These are phyloP conservation scores for Chrysolina oricalcia DNA, from an alignment of 2,888 invertebrate species.

Conservation along the genomic window DNA sequence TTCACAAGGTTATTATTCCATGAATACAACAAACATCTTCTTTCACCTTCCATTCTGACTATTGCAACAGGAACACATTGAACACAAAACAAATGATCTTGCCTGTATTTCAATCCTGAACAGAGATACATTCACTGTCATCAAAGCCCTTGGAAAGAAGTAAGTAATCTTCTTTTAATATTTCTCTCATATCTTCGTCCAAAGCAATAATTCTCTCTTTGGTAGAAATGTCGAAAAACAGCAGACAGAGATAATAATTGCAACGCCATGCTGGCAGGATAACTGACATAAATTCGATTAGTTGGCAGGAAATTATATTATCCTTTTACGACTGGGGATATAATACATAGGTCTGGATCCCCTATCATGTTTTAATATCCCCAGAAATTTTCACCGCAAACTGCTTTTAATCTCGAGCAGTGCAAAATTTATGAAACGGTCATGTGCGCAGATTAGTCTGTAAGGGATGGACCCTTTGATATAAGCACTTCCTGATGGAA, in stretches of 20 bases:
- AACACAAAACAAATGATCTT: not conserved
- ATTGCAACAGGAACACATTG: not conserved
- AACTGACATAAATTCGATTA: conserved; percentile 23
- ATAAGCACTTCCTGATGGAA: conserved; percentile 22
- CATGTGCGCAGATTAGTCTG: conserved; percentile 4
- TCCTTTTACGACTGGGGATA: conserved; percentile 17
- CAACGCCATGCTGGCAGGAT: conserved; percentile 13
- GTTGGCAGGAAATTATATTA: conserved; percentile 22
- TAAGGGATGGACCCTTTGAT: conserved; percentile 8
- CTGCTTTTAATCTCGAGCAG: conserved; percentile 19
- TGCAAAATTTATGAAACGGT: conserved; percentile 23
- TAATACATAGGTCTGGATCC: conserved; percentile 9
- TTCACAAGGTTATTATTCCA: too few relatives aligned
- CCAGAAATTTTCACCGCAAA: conserved; percentile 19
- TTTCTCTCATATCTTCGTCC: not conserved
- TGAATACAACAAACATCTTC: not conserved
- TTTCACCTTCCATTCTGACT: not conserved
- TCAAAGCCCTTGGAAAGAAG: not conserved
- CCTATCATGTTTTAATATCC: conserved; percentile 17
- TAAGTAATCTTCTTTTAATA: not conserved
- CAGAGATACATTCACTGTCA: not conserved
- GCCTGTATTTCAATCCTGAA: not conserved
- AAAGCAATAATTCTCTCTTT: not conserved
- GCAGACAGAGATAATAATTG: conserved; percentile 18
- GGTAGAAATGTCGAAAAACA: conserved; percentile 4